Base-by-base conservation (phyloP, 2,888 invertebrate genomes). In the Pyralis farinalis region DNA sequence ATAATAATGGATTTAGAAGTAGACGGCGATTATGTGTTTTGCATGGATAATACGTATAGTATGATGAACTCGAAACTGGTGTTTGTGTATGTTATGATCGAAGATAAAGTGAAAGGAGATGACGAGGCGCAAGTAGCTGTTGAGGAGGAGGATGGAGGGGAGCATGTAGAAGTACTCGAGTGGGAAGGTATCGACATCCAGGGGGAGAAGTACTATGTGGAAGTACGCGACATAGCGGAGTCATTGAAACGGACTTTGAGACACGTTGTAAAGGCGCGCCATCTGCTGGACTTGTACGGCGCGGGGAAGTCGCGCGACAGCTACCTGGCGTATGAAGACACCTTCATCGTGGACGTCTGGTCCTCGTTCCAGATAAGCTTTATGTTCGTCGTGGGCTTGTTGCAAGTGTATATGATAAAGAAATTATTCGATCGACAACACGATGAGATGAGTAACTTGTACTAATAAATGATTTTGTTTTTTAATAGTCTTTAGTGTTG, bases 1-100 rank as follows among this genome's bases (percentile, higher is more conserved):
- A 92, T 95, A 54, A 91, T 93, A 37, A 74, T 92, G 46, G 91
- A 92, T 34, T 87, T 92, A 11, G 69, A 76, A 28, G 65, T 79
- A 22, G 90, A 91, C 30, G 97, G 96, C 8, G 96, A 95, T 61
- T 96, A 95, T 73, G 91, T 92, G 42, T 91, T 97, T 55, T 97
- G 97, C 68, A 93, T 97, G 73, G 97, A 97, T 73, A 97, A 97
- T 70, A 92, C 93, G 0, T 95, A 94, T 71, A 96, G 96, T 70
- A 82, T 92, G 37, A 94, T 95, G 62, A 95, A 95, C 58, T 90
- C 92, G 0, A 97, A 97, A 75, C 92, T 95, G 0, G 94, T 97
- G 0, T 96, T 94, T 68, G 93, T 96, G 61, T 95, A 95, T 65
- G 75, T 96, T 5, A 88, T 92, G 41, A 85, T 95, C 3, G 93